A percentile compares a stretch with the other conserved stretches of the same genome.
phyloP scores from a whole-genome alignment of 2,113 vertebrate genomes.

The Oryzias javanicus region DNA sequence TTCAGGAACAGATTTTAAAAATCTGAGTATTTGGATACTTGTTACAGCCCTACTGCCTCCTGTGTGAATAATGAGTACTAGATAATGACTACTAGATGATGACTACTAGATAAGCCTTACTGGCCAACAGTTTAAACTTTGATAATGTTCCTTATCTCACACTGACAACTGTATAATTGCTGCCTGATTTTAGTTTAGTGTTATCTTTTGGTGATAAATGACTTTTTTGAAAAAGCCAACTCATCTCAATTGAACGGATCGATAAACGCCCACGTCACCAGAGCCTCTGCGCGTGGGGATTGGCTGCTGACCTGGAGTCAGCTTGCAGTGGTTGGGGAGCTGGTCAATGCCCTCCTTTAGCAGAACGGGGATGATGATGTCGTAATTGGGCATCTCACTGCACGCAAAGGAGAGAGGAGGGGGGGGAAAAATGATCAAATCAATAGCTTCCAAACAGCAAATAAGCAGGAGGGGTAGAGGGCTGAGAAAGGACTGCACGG shows the following conservation, averaged over 20 bases:
- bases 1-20: too few species aligned
- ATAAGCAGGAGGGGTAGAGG: slow-evolving; percentile 25
- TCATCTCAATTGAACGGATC: slow-evolving; percentile 46
- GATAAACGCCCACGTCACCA: slow-evolving; percentile 37
- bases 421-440: slow-evolving; percentile 21
- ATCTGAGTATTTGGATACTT: too few species aligned
- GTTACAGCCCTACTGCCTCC: too few species aligned
- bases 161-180: slow-evolving; percentile 52
- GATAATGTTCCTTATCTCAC: slow-evolving; percentile 44
- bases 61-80: slow-evolving; percentile 11
- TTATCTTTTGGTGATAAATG: slow-evolving; percentile 50
- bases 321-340: slow-evolving; percentile 85
- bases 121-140: slow-evolving; percentile 46
- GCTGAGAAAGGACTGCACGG: slow-evolving; percentile 33
- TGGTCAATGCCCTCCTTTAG: slow-evolving; percentile 84
- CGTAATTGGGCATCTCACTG: slow-evolving; percentile 90
- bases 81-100: slow-evolving; percentile 5
- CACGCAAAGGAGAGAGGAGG: background rate
- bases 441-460: slow-evolving; percentile 44
- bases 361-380: slow-evolving; percentile 81
- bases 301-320: slow-evolving; percentile 86
- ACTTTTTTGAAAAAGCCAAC: slow-evolving; percentile 47
- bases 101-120: slow-evolving; percentile 14
- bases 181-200: slow-evolving; percentile 43
- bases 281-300: slow-evolving; percentile 3